These are phyloP conservation scores for Drosophila differens DNA, from an alignment of 2,888 invertebrate species.

Conservation along the genomic window DNA sequence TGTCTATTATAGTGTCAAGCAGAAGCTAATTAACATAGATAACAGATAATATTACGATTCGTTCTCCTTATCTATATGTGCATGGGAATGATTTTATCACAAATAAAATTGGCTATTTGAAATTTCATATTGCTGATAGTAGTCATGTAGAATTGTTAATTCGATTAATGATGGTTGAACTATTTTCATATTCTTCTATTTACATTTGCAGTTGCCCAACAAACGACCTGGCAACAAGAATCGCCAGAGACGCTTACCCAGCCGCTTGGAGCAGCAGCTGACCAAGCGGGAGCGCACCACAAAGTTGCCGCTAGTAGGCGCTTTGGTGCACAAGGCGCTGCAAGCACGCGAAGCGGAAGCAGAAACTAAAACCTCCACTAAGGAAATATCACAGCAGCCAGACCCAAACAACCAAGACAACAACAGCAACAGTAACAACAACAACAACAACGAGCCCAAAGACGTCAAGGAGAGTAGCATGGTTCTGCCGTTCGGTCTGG, in stretches of 20 bases:
- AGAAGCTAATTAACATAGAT: slow-evolving; percentile 37
- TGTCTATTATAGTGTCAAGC: slow-evolving; percentile 23
- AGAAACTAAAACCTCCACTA: background rate
- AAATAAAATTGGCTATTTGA: background rate
- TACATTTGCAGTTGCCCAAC: slow-evolving; percentile 49
- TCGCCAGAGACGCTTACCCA: slow-evolving; percentile 25
- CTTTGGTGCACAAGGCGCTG: slow-evolving; percentile 60
- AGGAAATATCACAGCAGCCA: background rate
- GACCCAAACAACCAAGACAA: slow-evolving; percentile 7
- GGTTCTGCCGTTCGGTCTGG: slow-evolving; percentile 84
- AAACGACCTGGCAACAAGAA: slow-evolving; percentile 60
- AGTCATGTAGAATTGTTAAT: background rate
- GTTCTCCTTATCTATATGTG: background rate
- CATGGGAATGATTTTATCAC: background rate
- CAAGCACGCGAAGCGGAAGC: slow-evolving; percentile 36
- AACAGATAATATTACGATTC: slow-evolving; percentile 4
- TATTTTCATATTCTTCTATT: background rate
- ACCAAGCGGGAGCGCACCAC: slow-evolving; percentile 56
- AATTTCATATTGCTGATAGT: background rate
- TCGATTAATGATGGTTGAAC: background rate
- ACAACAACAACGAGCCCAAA: background rate
- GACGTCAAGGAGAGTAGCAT: slow-evolving; percentile 50
- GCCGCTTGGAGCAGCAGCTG: slow-evolving; percentile 57
- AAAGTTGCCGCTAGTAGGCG: slow-evolving; percentile 64
- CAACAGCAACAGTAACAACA: slow-evolving; percentile 3